Evolutionary conservation across 1,140 invertebrate species (phyloP).

Genomic region (Macrocentrus cingulum): DNA sequence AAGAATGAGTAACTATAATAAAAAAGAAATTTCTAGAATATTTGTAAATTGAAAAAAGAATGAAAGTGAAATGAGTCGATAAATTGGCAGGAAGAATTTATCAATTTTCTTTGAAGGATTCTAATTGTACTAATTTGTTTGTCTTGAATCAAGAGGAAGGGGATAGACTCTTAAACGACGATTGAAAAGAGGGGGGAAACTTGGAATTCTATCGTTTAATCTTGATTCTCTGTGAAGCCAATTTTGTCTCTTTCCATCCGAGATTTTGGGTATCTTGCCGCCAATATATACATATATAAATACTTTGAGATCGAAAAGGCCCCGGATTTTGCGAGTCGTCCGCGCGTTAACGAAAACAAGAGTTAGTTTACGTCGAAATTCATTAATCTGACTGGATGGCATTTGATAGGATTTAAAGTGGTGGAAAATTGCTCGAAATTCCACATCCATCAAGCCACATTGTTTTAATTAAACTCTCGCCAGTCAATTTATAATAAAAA

Average conservation of each 20-base stretch:
- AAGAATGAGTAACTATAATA: too few relatives aligned
- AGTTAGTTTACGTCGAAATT: not conserved
- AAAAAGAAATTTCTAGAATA: too few relatives aligned
- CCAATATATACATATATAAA: too few relatives aligned
- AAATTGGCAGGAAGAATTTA: constrained; percentile 60
- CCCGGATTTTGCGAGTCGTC: not conserved
- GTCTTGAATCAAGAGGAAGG: constrained; percentile 37
- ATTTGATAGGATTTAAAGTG: constrained; percentile 1
- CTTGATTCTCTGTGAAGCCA: constrained; percentile 40
- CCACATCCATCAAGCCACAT: constrained; percentile 10
- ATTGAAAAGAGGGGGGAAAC: constrained; percentile 25
- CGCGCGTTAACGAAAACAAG: constrained; percentile 8
- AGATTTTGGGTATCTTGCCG: too few relatives aligned
- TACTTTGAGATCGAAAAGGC: too few relatives aligned
- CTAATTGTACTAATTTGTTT: constrained; percentile 62
- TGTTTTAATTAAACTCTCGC: constrained; percentile 16
- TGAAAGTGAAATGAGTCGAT: constrained; percentile 56
- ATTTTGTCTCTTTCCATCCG: too few relatives aligned
- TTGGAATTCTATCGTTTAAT: constrained; percentile 58
- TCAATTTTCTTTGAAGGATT: constrained; percentile 61
- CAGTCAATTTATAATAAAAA: not conserved
- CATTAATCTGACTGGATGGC: constrained; percentile 17
- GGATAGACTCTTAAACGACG: constrained; percentile 25
- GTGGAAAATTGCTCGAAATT: constrained; percentile 14
- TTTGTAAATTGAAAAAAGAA: too few relatives aligned